Evolutionary conservation across 2,888 invertebrate genomes (phyloP).

Genomic region (Asteroscopus sphinx): DNA sequence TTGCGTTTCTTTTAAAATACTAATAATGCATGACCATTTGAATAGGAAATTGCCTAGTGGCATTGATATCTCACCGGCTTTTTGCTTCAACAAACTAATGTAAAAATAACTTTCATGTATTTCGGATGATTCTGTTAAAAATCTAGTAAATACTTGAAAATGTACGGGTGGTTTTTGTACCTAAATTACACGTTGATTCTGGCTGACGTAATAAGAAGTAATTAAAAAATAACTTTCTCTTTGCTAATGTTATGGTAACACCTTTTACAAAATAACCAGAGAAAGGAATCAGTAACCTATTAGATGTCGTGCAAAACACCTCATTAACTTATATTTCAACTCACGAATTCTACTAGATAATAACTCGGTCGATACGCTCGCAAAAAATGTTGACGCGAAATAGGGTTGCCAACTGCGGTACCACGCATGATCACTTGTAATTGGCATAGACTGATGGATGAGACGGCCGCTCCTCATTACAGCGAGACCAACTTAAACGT

Average conservation of each 20-base stretch:
- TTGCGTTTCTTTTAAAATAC: no score
- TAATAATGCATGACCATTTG: no score
- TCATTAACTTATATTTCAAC: conserved; percentile 56
- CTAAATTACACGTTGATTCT: no score
- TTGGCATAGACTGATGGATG: conserved; percentile 80
- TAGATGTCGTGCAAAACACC: conserved; percentile 46
- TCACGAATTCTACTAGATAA: conserved; percentile 62
- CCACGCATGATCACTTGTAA: conserved; percentile 85
- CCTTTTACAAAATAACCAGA: conserved; percentile 23
- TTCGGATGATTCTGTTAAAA: no score
- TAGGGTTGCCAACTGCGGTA: conserved; percentile 76
- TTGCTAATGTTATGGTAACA: conserved; percentile 14
- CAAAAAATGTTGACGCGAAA: conserved; percentile 66
- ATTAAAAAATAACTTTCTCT: conserved; percentile 14
- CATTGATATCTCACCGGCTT: no score
- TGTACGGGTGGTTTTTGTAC: no score
- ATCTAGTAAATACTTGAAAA: no score
- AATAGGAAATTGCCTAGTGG: no score
- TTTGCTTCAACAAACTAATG: no score
- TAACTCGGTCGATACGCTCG: conserved; percentile 51
- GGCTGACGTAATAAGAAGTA: no score
- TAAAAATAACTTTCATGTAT: no score
- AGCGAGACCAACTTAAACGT: conserved; percentile 60
- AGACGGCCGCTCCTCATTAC: conserved; percentile 73
- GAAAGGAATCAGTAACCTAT: conserved; percentile 25